Base-by-base conservation (phyloP, 2,113 vertebrate species). In the Mugil cephalus region DNA sequence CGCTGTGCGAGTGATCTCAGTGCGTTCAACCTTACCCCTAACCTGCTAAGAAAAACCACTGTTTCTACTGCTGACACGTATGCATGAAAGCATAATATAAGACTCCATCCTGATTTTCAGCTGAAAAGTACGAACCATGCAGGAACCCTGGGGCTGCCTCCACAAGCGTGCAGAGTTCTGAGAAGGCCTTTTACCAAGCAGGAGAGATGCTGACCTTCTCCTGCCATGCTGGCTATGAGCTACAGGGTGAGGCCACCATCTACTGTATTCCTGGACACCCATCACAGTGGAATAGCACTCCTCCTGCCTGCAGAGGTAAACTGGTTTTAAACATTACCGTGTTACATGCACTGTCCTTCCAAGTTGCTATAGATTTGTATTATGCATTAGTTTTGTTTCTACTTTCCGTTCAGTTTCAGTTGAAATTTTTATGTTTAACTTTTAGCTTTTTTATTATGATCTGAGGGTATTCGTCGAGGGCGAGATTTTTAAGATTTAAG, bases 241-340 rank as follows among this genome's bases (percentile, higher is more conserved):
- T 98, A 39, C 95, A 95, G 79, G 98, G 98, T 0, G 94, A 94
- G 19, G 82, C 93, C 88, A 95, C 91, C 88, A 93, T 99, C 85
- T 95, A 94, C 80, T 99, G 98, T 69, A 78, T 98, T 46, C 96
- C 98, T 0, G 97, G 97, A 54, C 97, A 98, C 84, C 97, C 97
- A 0, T 99, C 98, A 0, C 96, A 95, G 47, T 99, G 98, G 98
- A 99, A 96, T 24, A 92, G 93, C 74, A 91, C 94, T 0, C 96
- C 97, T 0, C 98, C 98, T 45, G 94, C 93, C 89, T 99, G 98
- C 92, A 96, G 93, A 88, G 95, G 95, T 95, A 61, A 69, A 72
- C 1, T 17, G 15, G 4, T 13, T n/a, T 66, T 3, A 6, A 67
- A 21, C 36, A 21, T 46, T 12, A 56, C 24, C 2, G 2, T 30